Percentiles rank a stretch among this genome's conserved stretches.
Conservation (phyloP, 2,113 vertebrate genomes). For the Osmerus eperlanus region DNA sequence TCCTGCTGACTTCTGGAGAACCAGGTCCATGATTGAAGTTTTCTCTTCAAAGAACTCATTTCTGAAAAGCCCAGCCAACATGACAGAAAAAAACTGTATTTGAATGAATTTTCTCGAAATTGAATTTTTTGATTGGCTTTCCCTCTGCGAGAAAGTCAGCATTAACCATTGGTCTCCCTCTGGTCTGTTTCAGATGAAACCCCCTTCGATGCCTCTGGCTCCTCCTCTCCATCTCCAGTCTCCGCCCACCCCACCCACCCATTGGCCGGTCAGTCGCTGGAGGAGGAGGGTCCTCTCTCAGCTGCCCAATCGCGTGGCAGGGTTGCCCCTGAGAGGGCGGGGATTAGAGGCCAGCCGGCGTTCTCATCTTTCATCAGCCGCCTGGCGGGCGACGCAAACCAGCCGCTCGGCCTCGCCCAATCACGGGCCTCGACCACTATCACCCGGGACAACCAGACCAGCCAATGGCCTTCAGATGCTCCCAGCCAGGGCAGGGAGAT, state of each 20-base stretch:
- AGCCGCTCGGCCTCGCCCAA: conserved; percentile 66
- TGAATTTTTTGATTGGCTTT: conserved; percentile 5
- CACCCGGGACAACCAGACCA: conserved; percentile 72
- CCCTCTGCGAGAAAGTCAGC: neutral
- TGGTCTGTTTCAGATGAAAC: conserved; percentile 62
- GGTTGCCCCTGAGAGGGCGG: conserved; percentile 48
- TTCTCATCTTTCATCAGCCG: conserved; percentile 71
- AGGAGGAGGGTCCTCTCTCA: conserved; percentile 57
- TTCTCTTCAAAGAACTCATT: conserved; percentile 12
- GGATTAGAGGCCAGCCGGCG: conserved; percentile 59
- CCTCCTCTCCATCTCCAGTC: conserved; percentile 48
- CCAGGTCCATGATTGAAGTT: conserved; percentile 14
- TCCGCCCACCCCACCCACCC: conserved; percentile 45
- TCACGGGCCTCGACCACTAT: conserved; percentile 66
- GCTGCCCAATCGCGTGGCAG: conserved; percentile 52
- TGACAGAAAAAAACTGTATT: conserved; percentile 8
- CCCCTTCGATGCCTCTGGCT: conserved; percentile 70
- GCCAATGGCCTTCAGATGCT: conserved; percentile 71
- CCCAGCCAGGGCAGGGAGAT: conserved; percentile 67
- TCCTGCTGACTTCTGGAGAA: conserved; percentile 5
- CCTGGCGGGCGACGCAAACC: conserved; percentile 65
- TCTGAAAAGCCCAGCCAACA: neutral
- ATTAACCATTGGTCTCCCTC: neutral
- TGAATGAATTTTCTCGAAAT: conserved; percentile 12
- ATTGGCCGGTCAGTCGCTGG: conserved; percentile 43